Percentiles rank a stretch among this genome's conserved stretches.
phyloP scores from a whole-genome alignment of 2,113 vertebrate genomes.

The Haplochromis burtoni region DNA sequence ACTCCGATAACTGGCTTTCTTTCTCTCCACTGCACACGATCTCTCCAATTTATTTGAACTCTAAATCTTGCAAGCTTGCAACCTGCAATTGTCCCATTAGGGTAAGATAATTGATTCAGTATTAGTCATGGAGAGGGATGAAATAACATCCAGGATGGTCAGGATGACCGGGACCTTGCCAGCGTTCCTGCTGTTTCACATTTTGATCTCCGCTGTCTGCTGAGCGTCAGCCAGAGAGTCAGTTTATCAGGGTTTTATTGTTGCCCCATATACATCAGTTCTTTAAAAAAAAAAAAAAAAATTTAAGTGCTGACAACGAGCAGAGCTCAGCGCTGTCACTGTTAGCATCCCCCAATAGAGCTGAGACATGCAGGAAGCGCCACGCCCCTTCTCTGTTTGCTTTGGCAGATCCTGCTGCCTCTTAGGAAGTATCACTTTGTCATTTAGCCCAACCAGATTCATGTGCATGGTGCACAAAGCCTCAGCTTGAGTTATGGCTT shows the following conservation, averaged over 20 bases:
- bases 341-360: constrained; percentile 47
- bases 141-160: constrained; percentile 59
- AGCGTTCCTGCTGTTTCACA: constrained; percentile 6
- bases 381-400: constrained; percentile 50
- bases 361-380: constrained; percentile 55
- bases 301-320: constrained; percentile 46
- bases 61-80: constrained; percentile 53
- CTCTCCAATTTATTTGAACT: constrained; percentile 41
- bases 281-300: fast-evolving
- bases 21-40: background rate
- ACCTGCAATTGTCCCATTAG: constrained; percentile 52
- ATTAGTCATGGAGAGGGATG: constrained; percentile 56
- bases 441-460: constrained; percentile 30
- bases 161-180: constrained; percentile 1
- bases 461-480: background rate
- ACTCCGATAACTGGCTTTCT: constrained; percentile 14
- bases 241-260: constrained; percentile 44
- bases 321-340: constrained; percentile 34
- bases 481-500: constrained; percentile 5
- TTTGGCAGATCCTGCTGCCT: constrained; percentile 50
- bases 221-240: constrained; percentile 24
- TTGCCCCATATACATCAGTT: constrained; percentile 36
- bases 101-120: constrained; percentile 62
- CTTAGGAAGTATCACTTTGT: constrained; percentile 68
- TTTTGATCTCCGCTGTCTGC: constrained; percentile 11